Percentiles rank a stretch among this genome's conserved stretches.
Evolutionary conservation across 2,797 vertebrate species (phyloP).

Genomic region (Xerus rutilus): DNA sequence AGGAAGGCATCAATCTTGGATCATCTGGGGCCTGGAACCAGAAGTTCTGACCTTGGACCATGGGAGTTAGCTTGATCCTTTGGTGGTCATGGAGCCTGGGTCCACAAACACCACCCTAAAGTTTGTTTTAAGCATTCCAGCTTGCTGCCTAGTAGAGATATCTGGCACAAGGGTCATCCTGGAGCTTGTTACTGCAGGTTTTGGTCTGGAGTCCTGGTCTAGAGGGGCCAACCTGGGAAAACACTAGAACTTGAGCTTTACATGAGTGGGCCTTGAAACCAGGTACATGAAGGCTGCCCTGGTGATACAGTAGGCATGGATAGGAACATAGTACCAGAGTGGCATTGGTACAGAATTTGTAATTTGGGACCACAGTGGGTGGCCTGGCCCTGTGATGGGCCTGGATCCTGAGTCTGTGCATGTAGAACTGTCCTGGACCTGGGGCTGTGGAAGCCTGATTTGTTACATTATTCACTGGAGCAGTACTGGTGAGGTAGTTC

Average conservation of each 20-base stretch:
- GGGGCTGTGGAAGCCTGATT: background rate
- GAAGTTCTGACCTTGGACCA: background rate
- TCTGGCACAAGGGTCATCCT: background rate
- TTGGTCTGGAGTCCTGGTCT: background rate
- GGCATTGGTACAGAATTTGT: background rate
- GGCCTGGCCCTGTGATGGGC: accelerated
- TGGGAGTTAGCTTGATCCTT: no score
- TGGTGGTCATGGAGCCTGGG: background rate
- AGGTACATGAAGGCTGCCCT: background rate
- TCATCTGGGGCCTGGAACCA: background rate
- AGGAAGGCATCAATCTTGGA: background rate
- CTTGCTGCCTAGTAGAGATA: background rate
- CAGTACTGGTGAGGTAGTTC: background rate
- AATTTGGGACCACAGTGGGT: background rate
- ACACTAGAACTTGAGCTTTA: background rate
- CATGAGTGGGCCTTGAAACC: background rate
- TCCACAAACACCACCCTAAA: background rate
- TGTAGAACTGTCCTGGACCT: background rate
- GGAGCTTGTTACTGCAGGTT: background rate
- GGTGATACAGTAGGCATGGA: no score
- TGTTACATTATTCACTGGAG: background rate
- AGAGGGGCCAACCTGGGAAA: background rate
- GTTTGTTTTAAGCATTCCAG: background rate
- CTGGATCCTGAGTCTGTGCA: background rate
- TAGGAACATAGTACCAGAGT: background rate